Evolutionary conservation across 1,140 invertebrate species (phyloP).

Genomic region (Druon quercuslanigerum): DNA sequence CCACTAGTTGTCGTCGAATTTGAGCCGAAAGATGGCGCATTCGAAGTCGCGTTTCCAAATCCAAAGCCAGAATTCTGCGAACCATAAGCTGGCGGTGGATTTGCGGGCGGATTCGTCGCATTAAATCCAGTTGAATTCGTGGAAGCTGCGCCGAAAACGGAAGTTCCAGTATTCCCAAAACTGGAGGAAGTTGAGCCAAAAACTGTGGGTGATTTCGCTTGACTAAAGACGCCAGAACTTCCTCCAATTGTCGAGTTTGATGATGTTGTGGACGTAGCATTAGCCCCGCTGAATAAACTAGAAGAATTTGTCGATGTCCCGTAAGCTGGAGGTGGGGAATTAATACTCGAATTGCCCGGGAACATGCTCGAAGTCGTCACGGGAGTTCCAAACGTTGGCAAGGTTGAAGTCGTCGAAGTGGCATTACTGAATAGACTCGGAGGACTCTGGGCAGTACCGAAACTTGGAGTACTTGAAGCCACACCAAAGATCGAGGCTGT

Average conservation of each 20-base stretch:
- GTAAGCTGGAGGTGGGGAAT: neutral
- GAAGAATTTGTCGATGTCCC: neutral
- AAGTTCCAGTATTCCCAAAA: constrained; percentile 19
- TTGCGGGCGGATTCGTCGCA: neutral
- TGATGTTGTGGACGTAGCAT: constrained; percentile 13
- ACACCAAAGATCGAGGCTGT: neutral
- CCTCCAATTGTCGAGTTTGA: constrained; percentile 17
- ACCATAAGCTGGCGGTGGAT: constrained; percentile 21
- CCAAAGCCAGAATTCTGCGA: neutral
- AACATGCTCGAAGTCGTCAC: constrained; percentile 26
- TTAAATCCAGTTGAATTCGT: constrained; percentile 10
- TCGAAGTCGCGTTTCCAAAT: neutral
- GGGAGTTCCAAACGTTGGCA: constrained; percentile 28
- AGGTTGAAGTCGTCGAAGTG: constrained; percentile 11
- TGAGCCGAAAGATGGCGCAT: constrained; percentile 41
- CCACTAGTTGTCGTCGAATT: constrained; percentile 30
- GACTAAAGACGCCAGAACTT: constrained; percentile 15
- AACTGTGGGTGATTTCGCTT: constrained; percentile 32
- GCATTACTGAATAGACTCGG: constrained; percentile 42
- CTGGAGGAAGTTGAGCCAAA: constrained; percentile 38
- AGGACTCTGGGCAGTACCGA: neutral
- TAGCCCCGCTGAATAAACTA: neutral
- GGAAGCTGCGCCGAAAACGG: constrained; percentile 25
- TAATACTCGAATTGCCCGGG: neutral
- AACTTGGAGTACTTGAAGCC: neutral